These are phyloP conservation scores for Tortrix viridana DNA, from an alignment of 2,888 invertebrate genomes.

Conservation along the genomic window DNA sequence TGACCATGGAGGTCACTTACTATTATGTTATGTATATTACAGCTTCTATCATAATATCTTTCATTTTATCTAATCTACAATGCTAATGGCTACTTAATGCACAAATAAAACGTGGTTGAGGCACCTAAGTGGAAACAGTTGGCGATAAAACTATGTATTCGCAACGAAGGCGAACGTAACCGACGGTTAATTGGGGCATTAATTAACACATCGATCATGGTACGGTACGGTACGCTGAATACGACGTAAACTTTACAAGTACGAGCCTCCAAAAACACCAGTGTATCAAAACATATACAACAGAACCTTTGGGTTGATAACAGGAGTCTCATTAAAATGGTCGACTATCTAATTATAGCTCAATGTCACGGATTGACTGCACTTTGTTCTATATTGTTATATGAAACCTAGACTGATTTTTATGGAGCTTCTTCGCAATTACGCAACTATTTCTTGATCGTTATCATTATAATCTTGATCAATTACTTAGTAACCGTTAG, in stretches of 20 bases:
- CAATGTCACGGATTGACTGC: constrained; percentile 21
- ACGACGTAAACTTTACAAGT: constrained; percentile 12
- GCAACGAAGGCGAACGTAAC: constrained; percentile 48
- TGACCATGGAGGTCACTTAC: too few species aligned
- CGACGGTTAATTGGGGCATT: constrained; percentile 53
- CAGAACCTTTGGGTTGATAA: not conserved
- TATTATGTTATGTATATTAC: constrained; percentile 19
- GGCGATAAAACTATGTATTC: constrained; percentile 40
- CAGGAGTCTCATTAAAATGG: not conserved
- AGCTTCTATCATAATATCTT: constrained; percentile 21
- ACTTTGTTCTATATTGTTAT: not conserved
- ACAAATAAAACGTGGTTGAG: constrained; percentile 12
- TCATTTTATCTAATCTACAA: constrained; percentile 22
- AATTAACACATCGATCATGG: constrained; percentile 57
- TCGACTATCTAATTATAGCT: constrained; percentile 16
- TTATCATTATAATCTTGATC: constrained; percentile 28
- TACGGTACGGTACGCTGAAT: constrained; percentile 38
- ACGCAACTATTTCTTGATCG: constrained; percentile 23
- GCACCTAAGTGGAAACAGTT: constrained; percentile 40
- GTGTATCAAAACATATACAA: not conserved
- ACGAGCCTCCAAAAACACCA: constrained; percentile 3
- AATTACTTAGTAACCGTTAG: constrained; percentile 15
- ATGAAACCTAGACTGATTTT: constrained; percentile 4
- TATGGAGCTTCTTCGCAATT: constrained; percentile 3
- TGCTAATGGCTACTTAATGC: constrained; percentile 24